Evolutionary conservation across 1,140 invertebrate species (phyloP).

Genomic region (Batillaria attramentaria): DNA sequence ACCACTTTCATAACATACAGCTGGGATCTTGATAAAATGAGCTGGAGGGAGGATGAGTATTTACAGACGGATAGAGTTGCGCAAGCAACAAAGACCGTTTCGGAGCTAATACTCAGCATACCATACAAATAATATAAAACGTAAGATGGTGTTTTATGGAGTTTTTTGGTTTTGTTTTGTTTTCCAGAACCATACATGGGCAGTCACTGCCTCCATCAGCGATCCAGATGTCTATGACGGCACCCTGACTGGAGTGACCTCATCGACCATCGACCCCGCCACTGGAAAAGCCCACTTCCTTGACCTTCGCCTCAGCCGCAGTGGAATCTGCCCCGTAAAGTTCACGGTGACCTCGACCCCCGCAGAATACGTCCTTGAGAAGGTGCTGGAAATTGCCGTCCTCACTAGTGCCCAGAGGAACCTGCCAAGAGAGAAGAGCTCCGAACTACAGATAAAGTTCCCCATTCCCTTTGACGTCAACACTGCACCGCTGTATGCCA

Average conservation of each 20-base stretch:
- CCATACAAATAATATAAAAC: too few relatives aligned
- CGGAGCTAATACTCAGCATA: too few relatives aligned
- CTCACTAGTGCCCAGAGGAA: slow-evolving; percentile 17
- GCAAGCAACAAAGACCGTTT: too few relatives aligned
- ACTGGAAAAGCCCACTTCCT: slow-evolving; percentile 41
- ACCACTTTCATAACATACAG: too few relatives aligned
- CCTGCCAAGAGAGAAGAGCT: slow-evolving; percentile 27
- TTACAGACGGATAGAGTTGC: too few relatives aligned
- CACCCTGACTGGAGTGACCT: slow-evolving; percentile 30
- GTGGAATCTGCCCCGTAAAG: slow-evolving; percentile 45
- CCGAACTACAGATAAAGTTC: slow-evolving; percentile 43
- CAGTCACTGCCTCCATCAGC: slow-evolving; percentile 35
- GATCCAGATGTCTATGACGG: slow-evolving; percentile 39
- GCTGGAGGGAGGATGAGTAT: too few relatives aligned
- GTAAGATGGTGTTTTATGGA: too few relatives aligned
- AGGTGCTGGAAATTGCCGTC: slow-evolving; percentile 24
- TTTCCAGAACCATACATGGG: slow-evolving; percentile 54
- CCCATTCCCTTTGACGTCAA: slow-evolving; percentile 37
- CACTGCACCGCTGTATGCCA: neutral
- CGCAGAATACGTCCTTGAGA: slow-evolving; percentile 41
- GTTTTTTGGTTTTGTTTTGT: too few relatives aligned
- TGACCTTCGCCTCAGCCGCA: slow-evolving; percentile 33
- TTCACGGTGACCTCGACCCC: slow-evolving; percentile 46
- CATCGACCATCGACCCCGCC: slow-evolving; percentile 30
- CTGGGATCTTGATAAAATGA: too few relatives aligned